Evolutionary conservation across 2,888 invertebrate genomes (phyloP), one percentile per base, ranked within the genome.

Genomic region (Steinernema scapterisci): DNA sequence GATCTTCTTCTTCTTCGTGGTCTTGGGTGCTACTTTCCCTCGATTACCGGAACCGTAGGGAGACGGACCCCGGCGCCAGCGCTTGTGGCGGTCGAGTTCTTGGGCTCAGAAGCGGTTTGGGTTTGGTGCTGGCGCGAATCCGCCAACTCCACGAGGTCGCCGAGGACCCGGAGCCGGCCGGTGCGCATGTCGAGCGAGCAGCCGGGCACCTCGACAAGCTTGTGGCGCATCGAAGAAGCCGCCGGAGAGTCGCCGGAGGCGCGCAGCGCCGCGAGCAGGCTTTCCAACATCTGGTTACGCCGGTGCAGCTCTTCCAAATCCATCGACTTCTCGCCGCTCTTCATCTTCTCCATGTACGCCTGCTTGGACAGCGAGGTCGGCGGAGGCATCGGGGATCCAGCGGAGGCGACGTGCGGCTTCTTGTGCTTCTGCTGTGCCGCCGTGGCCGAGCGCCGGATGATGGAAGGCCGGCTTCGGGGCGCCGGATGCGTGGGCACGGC

Each of bases 21-120:
- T n/a, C n/a, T n/a, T n/a, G n/a, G n/a, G n/a, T n/a, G n/a, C 27
- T 27, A 63, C 31, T 63, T 63, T 25, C 63, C 63, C 16, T 63
- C 63, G 63, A 63, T 63, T 63, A 63, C 63, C 63, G 63, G 63
- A 63, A 63, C 63, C 63, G 63, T 21, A 13, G 63, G 63, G 9
- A 25, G 63, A n/a, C 63, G 63, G 27, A 27, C 48, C 16, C 13
- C 6, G 27, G 63, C 3, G 3, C 38, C 38, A n/a, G n/a, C n/a
- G 38, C 9, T 38, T 3, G 38, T 6, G 38, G 9, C 54, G 25
- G 51, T 19, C 11, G 51, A 54, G 7, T 21, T 31, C 31, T 63
- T 63, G 31, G 21, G 63, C 27, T 63, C 63, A 11, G 54, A 19
- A 54, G 54, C 21, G 3, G 31, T 63, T 27, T 63, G 63, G 9